A percentile compares a stretch with the other conserved stretches of the same genome.
These are phyloP conservation scores for Patagioenas fasciata DNA, from an alignment of 2,113 vertebrate species.

Conservation along the genomic window DNA sequence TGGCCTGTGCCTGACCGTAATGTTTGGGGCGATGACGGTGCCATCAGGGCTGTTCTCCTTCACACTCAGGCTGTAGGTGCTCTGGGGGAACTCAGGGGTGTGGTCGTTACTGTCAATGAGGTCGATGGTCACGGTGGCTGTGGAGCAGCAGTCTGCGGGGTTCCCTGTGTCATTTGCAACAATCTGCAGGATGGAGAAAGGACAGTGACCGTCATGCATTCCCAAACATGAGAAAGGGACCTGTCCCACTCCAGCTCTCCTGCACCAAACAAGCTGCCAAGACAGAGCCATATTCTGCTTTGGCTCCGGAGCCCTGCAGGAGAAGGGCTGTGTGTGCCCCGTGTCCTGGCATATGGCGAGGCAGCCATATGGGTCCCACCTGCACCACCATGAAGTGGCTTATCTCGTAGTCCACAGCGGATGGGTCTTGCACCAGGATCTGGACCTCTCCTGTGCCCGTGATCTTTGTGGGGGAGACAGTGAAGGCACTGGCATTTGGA, in stretches of 20 bases:
- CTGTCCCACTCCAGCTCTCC: background rate
- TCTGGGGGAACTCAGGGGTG: conserved; percentile 77
- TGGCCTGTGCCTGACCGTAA: conserved; percentile 73
- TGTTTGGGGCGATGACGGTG: conserved; percentile 41
- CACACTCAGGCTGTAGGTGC: conserved; percentile 72
- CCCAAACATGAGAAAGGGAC: background rate
- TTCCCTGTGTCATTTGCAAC: conserved; percentile 77
- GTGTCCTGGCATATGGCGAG: background rate
- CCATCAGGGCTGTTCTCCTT: conserved; percentile 76
- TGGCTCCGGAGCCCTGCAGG: background rate
- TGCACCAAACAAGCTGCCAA: background rate
- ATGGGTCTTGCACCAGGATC: conserved; percentile 74
- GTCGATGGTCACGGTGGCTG: conserved; percentile 80
- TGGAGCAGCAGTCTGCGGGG: conserved; percentile 56
- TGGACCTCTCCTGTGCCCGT: conserved; percentile 71
- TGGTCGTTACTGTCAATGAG: conserved; percentile 89
- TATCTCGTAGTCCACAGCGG: conserved; percentile 84
- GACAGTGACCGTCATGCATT: background rate
- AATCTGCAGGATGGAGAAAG: conserved; percentile 74
- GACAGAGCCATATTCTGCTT: background rate
- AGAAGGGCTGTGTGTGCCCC: background rate
- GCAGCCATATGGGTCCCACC: conserved; percentile 62
- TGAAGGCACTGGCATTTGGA: conserved; percentile 72
- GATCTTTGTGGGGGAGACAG: conserved; percentile 70
- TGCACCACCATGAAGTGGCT: conserved; percentile 74